These are phyloP conservation scores for Orthosia incerta DNA, from an alignment of 2,888 invertebrate species.

Conservation along the genomic window DNA sequence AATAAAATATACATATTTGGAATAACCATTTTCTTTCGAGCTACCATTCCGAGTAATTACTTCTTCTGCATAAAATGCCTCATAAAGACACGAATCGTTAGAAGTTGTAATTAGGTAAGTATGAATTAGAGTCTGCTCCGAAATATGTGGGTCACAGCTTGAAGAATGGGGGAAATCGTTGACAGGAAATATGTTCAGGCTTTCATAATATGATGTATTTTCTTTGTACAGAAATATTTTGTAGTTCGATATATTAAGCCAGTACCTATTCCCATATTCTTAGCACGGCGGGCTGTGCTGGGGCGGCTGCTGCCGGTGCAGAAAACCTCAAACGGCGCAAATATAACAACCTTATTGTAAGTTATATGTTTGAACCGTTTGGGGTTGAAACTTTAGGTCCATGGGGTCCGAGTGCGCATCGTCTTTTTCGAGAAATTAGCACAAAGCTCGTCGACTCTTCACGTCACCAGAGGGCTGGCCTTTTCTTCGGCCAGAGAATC, in stretches of 20 bases:
- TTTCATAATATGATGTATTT: conserved; percentile 14
- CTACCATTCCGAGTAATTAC: conserved; percentile 21
- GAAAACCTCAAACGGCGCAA: no score
- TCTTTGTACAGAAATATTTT: conserved; percentile 16
- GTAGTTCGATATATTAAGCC: not conserved
- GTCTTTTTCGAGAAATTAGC: no score
- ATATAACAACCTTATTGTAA: no score
- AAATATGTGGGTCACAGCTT: conserved; percentile 43
- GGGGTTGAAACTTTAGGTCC: no score
- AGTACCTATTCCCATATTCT: no score
- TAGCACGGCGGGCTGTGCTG: no score
- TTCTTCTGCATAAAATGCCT: conserved; percentile 41
- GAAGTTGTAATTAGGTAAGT: conserved; percentile 48
- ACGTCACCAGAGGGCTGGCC: no score
- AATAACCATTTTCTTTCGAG: conserved; percentile 27
- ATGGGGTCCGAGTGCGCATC: no score
- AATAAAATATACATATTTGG: not conserved
- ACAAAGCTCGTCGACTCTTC: no score
- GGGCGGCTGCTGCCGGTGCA: no score
- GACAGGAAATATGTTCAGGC: conserved; percentile 23
- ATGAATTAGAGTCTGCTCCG: conserved; percentile 38
- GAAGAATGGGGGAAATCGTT: conserved; percentile 29
- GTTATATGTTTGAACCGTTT: no score
- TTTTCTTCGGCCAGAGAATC: no score
- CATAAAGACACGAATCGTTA: conserved; percentile 41